Base-by-base conservation (phyloP, 2,888 invertebrate species). In the Macaria liturata region DNA sequence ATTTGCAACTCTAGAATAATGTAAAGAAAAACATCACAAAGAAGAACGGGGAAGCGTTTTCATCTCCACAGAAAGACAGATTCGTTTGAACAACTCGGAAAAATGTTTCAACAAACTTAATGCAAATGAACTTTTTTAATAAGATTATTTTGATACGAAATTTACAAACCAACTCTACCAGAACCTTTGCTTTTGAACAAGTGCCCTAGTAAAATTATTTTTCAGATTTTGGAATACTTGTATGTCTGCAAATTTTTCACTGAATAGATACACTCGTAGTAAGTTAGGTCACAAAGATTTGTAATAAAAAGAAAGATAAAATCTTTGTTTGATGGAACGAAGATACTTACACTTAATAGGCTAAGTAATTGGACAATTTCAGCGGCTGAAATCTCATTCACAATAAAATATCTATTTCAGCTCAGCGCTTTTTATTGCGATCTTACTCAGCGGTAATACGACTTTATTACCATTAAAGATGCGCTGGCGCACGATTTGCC, bases 391-490 rank as follows among this genome's bases (percentile, higher is more conserved):
- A 20, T 20, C 20, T 20, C 20, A 20, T 20, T 20, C 20, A 1
- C 1, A 20, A 20, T 20, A 20, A 20, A 20, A 20, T 20, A 20
- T 37, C 34, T 37, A 37, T 7, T 37, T 30, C 37, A 5, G 34
- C 44, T 34, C 34, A 44, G 9, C 45, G 7, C 34, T 39, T 39
- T 43, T 51, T 51, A 51, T 20, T 43, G 45, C 44, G 39, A 44
- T 34, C 51, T 51, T 4, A 51, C 37, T 45, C 45, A 31, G 9
- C n/a, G 30, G 45, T 50, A 50, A 46, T 56, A 50, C 4, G 56
- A 56, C 43, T 56, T 42, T 50, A 50, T 52, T 57, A 42, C n/a
- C 32, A 46, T 43, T 47, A 30, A 49, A 45, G 50, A 49, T 60
- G 53, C 56, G 49, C 46, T 32, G 46, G 53, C 53, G 46, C 49